Conservation (phyloP, 2,797 vertebrate species). For the Hypotaenidia philippensis region DNA sequence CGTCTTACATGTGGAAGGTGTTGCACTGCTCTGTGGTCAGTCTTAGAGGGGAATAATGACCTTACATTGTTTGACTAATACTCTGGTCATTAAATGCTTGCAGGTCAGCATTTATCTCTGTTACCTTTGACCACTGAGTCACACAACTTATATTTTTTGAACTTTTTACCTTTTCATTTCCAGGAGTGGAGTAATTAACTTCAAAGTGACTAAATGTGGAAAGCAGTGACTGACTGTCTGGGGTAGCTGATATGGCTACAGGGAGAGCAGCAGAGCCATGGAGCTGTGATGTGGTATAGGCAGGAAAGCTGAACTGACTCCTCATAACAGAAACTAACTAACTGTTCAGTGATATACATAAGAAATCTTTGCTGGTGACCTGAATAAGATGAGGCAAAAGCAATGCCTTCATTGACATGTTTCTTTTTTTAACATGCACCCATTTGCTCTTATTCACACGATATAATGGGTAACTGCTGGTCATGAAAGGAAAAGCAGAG, state of each 20-base stretch:
- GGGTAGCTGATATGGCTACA: neutral
- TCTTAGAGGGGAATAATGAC: neutral
- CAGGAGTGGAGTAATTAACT: neutral
- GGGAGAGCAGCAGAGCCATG: neutral
- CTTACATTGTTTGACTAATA: neutral
- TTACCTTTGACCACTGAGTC: neutral
- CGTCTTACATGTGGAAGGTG: neutral
- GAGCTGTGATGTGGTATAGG: neutral
- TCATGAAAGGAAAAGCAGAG: neutral
- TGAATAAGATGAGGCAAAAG: neutral
- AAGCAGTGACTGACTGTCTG: neutral
- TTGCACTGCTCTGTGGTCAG: neutral
- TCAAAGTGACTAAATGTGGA: neutral
- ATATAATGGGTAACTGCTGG: neutral
- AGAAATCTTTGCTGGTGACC: neutral
- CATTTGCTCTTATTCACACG: neutral
- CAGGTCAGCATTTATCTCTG: neutral
- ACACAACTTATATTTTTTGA: neutral
- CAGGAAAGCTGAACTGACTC: neutral
- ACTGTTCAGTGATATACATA: neutral
- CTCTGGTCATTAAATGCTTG: neutral
- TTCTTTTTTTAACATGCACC: neutral
- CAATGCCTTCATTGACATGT: neutral
- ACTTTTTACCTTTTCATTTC: neutral
- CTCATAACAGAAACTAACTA: neutral